Evolutionary conservation across 2,888 invertebrate genomes (phyloP).

Genomic region (Salpingus planirostris): DNA sequence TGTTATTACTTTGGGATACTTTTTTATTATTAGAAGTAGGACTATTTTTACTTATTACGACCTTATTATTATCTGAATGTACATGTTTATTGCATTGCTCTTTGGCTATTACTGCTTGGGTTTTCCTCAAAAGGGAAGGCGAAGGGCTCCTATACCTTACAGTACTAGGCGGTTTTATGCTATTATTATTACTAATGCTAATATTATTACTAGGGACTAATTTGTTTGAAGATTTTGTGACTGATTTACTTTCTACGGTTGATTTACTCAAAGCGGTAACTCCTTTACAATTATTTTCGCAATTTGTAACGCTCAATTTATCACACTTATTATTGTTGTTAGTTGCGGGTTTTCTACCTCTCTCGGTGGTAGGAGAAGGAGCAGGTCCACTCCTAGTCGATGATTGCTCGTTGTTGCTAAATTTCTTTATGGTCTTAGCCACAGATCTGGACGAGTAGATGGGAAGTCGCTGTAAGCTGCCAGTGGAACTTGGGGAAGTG

Average conservation of each 20-base stretch:
- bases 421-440: slow-evolving; percentile 36
- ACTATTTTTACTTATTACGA: slow-evolving; percentile 4
- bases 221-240: slow-evolving; percentile 17
- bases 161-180: slow-evolving; percentile 5
- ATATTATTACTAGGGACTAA: slow-evolving; percentile 2
- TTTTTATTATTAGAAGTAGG: no score
- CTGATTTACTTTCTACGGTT: slow-evolving; percentile 19
- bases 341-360: no score
- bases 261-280: no score
- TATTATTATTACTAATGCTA: slow-evolving; percentile 6
- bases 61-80: slow-evolving; percentile 22
- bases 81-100: slow-evolving; percentile 39
- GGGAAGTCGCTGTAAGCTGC: slow-evolving; percentile 32
- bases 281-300: no score
- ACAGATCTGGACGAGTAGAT: slow-evolving; percentile 32
- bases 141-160: slow-evolving; percentile 41
- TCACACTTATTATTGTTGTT: no score
- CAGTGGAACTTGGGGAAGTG: slow-evolving; percentile 30
- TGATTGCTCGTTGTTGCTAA: slow-evolving; percentile 21
- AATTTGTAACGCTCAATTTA: no score
- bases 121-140: slow-evolving; percentile 40
- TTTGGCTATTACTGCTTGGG: slow-evolving; percentile 40
- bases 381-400: no score
- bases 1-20: no score
- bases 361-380: no score